Conservation (phyloP, 1,140 invertebrate genomes). For the Monomorium pharaonis region DNA sequence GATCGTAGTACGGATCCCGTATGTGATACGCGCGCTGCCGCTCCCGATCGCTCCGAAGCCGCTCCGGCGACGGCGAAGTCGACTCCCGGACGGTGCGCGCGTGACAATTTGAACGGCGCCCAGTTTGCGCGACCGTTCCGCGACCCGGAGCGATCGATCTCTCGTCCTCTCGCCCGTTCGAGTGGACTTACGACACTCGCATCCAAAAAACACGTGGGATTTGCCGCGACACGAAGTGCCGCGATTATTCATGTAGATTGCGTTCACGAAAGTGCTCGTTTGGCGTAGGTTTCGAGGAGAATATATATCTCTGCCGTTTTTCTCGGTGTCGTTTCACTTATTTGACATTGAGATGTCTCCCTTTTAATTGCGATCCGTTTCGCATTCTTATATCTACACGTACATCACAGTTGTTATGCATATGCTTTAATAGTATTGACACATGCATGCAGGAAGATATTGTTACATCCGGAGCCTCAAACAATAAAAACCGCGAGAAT, state of each 20-base stretch:
- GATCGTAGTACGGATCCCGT: constrained; percentile 62
- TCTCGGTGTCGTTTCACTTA: neutral
- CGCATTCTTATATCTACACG: neutral
- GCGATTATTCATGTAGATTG: neutral
- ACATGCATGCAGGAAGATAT: neutral
- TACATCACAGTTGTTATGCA: neutral
- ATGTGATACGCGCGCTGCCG: constrained; percentile 18
- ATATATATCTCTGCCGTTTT: neutral
- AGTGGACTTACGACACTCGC: neutral
- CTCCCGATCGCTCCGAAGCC: constrained; percentile 57
- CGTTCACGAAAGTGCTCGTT: neutral
- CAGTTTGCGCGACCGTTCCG: constrained; percentile 39
- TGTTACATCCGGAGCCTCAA: neutral
- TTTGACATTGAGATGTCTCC: neutral
- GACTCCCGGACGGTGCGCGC: constrained; percentile 25
- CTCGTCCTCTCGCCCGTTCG: neutral
- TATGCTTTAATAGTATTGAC: neutral
- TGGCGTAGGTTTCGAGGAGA: neutral
- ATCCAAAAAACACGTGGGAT: too few relatives aligned
- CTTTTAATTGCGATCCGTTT: neutral
- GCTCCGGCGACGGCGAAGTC: constrained; percentile 10
- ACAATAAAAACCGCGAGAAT: neutral
- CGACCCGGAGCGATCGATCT: constrained; percentile 30
- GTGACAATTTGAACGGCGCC: constrained; percentile 63
- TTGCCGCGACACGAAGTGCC: neutral